A percentile compares a stretch with the other conserved stretches of the same genome.
Evolutionary conservation across 1,140 invertebrate species (phyloP).

Genomic region (Drosophila subpulchrella): DNA sequence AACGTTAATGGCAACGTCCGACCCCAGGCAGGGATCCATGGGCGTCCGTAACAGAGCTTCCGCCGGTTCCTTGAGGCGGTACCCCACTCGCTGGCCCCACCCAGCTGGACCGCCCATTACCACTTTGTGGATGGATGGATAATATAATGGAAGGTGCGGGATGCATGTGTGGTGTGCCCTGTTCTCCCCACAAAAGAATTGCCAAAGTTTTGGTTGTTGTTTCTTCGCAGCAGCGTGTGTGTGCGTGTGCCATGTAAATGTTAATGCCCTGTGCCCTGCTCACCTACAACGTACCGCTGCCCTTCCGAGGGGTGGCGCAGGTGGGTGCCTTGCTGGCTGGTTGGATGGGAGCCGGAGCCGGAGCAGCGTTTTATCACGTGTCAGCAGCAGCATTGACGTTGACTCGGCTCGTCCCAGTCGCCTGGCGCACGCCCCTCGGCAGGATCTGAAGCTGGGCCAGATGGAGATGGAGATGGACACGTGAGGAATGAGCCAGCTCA

Average conservation of each 20-base stretch:
- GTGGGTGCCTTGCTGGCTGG: constrained; percentile 3
- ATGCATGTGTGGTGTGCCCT: constrained; percentile 9
- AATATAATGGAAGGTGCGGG: constrained; percentile 8
- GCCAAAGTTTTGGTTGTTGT: constrained; percentile 77
- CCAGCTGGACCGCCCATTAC: constrained; percentile 51
- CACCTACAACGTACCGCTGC: constrained; percentile 64
- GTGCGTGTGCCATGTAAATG: constrained; percentile 77
- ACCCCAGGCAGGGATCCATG: constrained; percentile 39
- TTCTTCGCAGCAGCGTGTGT: constrained; percentile 30
- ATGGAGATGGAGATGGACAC: constrained; percentile 51
- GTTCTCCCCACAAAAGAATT: constrained; percentile 66
- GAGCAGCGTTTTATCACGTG: constrained; percentile 79
- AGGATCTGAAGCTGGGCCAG: constrained; percentile 25
- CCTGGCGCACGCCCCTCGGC: constrained; percentile 39
- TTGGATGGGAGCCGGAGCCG: constrained; percentile 25
- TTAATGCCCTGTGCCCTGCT: constrained; percentile 77
- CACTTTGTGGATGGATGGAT: constrained; percentile 38
- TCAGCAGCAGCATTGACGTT: constrained; percentile 76
- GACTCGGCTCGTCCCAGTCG: constrained; percentile 35
- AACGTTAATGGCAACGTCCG: constrained; percentile 75
- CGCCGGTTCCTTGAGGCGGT: constrained; percentile 72
- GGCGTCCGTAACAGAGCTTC: constrained; percentile 75
- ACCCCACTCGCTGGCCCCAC: constrained; percentile 26
- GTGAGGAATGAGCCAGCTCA: constrained; percentile 59
- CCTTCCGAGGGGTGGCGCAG: neutral